Conservation (phyloP, 2,888 invertebrate genomes). For the Temnothorax ravouxi region DNA sequence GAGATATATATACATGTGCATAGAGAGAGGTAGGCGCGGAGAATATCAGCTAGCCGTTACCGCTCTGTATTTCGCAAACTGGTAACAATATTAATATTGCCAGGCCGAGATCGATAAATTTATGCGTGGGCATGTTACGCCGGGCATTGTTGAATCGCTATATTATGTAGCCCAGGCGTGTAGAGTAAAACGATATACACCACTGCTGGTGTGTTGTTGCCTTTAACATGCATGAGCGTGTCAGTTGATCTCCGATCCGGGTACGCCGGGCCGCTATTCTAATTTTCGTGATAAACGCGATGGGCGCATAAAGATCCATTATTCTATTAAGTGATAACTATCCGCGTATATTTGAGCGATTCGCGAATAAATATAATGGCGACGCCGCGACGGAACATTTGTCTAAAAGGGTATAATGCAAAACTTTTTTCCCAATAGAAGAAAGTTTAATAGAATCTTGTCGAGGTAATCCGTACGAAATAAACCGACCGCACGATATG, state of each 20-base stretch:
- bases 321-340: conserved; percentile 19
- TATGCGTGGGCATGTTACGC: conserved; percentile 61
- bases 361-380: not conserved
- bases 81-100: conserved; percentile 78
- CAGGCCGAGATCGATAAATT: conserved; percentile 64
- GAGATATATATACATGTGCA: not conserved
- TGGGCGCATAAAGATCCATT: conserved; percentile 12
- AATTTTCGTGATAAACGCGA: conserved; percentile 55
- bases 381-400: not conserved
- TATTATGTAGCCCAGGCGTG: conserved; percentile 27
- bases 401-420: conserved; percentile 22
- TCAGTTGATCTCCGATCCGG: conserved; percentile 38
- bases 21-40: conserved; percentile 29
- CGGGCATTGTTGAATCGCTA: conserved; percentile 57
- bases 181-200: conserved; percentile 30
- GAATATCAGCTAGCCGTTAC: conserved; percentile 51
- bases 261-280: conserved; percentile 30
- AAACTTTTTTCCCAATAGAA: not conserved
- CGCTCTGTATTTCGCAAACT: conserved; percentile 71
- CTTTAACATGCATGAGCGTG: conserved; percentile 30
- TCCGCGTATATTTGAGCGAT: not conserved
- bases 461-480: not conserved
- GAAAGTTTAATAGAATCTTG: conserved; percentile 14
- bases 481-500: not conserved
- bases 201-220: conserved; percentile 9